These are phyloP conservation scores for Lissocephala sabroskyi DNA, from an alignment of 2,888 invertebrate species.

Conservation along the genomic window DNA sequence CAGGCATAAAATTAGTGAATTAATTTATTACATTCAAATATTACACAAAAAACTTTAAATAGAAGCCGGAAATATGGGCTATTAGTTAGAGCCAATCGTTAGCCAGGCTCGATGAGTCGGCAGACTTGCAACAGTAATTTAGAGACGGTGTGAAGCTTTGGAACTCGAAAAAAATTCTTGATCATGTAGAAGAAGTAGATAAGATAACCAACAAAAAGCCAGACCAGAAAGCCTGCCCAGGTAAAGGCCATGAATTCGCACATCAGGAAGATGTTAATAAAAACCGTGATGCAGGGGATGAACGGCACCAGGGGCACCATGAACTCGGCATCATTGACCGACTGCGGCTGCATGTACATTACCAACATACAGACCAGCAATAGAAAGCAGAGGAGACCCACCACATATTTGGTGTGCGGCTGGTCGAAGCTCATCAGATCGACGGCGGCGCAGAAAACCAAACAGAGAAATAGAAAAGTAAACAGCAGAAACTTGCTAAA, in stretches of 20 bases:
- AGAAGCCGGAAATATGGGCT: too few species aligned
- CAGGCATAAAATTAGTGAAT: too few species aligned
- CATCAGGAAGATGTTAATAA: slow-evolving; percentile 91
- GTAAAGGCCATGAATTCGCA: slow-evolving; percentile 86
- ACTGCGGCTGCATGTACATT: slow-evolving; percentile 80
- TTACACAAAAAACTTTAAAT: too few species aligned
- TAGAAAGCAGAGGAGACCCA: slow-evolving; percentile 74
- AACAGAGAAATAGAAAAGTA: slow-evolving; percentile 74
- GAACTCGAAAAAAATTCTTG: neutral
- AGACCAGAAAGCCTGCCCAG: slow-evolving; percentile 89
- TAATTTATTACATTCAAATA: too few species aligned
- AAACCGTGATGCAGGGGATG: slow-evolving; percentile 85
- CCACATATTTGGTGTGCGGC: slow-evolving; percentile 61
- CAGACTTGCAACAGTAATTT: too few species aligned
- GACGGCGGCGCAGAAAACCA: slow-evolving; percentile 11
- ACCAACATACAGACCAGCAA: slow-evolving; percentile 74
- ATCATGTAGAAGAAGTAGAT: slow-evolving; percentile 86
- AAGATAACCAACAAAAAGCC: slow-evolving; percentile 86
- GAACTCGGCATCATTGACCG: slow-evolving; percentile 77
- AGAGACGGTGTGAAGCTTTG: too few species aligned
- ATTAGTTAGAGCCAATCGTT: too few species aligned
- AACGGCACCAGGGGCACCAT: slow-evolving; percentile 89
- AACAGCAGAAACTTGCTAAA: slow-evolving; percentile 78
- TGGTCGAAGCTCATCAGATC: neutral
- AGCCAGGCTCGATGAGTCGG: too few species aligned